phyloP scores from a whole-genome alignment of 2,797 vertebrate species.

The Danio jaintianensis region DNA sequence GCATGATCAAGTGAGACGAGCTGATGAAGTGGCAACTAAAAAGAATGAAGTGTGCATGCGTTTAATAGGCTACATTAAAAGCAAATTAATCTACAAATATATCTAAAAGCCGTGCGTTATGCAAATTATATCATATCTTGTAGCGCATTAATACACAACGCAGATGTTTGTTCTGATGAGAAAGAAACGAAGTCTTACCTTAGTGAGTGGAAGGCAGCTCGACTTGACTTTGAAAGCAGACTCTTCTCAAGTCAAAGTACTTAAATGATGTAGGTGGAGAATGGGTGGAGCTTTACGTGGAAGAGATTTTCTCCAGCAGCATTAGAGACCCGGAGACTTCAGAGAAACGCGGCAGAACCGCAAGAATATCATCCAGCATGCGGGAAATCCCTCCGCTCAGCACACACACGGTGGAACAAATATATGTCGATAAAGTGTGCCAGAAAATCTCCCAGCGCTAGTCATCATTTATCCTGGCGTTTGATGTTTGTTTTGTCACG shows the following conservation, averaged over 20 bases:
- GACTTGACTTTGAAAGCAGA: constrained; percentile 19
- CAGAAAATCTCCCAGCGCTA: constrained; percentile 60
- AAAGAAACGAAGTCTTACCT: constrained; percentile 52
- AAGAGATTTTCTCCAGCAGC: constrained; percentile 52
- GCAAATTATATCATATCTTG: no score
- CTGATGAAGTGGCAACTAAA: neutral
- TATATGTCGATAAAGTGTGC: constrained; percentile 52
- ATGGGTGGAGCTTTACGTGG: constrained; percentile 70
- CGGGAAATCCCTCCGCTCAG: constrained; percentile 75
- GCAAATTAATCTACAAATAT: no score
- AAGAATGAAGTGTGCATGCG: neutral
- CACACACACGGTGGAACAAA: constrained; percentile 68
- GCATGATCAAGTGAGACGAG: neutral
- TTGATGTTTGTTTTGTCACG: constrained; percentile 47
- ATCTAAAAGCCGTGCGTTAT: no score
- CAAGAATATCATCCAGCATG: constrained; percentile 57
- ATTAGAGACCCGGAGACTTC: constrained; percentile 62
- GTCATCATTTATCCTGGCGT: constrained; percentile 51
- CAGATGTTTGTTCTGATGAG: neutral
- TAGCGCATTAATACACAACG: neutral
- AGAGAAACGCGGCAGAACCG: constrained; percentile 66
- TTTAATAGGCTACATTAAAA: neutral
- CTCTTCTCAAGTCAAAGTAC: neutral
- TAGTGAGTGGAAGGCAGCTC: constrained; percentile 43
- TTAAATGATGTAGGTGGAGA: neutral